Evolutionary conservation across 2,113 vertebrate species (phyloP).

Genomic region (Oreotrochilus melanogaster): DNA sequence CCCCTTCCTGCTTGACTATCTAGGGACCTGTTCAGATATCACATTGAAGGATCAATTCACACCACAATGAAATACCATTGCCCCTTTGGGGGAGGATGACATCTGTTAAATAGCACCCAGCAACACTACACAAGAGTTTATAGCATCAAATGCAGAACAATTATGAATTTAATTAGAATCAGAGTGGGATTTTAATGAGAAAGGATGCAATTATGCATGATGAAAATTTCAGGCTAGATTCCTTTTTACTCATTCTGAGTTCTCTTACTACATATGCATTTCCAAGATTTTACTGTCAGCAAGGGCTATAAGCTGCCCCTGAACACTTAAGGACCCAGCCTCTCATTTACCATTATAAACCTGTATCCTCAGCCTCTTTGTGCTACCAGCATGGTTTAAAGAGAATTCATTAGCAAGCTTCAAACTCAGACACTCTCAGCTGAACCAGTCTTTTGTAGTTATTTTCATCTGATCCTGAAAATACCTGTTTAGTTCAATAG

Average conservation of each 20-base stretch:
- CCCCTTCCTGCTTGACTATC: not conserved
- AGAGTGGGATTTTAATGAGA: slow-evolving; percentile 66
- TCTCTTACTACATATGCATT: not conserved
- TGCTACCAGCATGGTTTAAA: not conserved
- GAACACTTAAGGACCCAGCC: not conserved
- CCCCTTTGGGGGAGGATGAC: slow-evolving; percentile 15
- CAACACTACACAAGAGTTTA: slow-evolving; percentile 55
- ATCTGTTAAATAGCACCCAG: slow-evolving; percentile 55
- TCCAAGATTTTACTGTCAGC: slow-evolving; percentile 18
- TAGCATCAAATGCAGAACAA: slow-evolving; percentile 54
- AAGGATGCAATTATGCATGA: slow-evolving; percentile 56
- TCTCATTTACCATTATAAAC: not conserved
- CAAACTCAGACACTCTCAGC: not conserved
- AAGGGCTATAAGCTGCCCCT: not conserved
- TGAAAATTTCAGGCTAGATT: slow-evolving; percentile 40
- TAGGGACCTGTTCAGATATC: slow-evolving; percentile 55
- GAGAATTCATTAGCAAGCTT: not conserved
- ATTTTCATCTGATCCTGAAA: not conserved
- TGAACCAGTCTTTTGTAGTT: not conserved
- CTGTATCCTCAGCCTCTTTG: not conserved
- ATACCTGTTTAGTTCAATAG: not conserved
- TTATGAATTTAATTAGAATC: slow-evolving; percentile 72
- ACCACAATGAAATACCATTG: slow-evolving; percentile 51
- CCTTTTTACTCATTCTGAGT: not conserved
- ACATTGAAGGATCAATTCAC: slow-evolving; percentile 56